Conservation (phyloP, 1,140 invertebrate species). For the Ganaspis sp. region DNA sequence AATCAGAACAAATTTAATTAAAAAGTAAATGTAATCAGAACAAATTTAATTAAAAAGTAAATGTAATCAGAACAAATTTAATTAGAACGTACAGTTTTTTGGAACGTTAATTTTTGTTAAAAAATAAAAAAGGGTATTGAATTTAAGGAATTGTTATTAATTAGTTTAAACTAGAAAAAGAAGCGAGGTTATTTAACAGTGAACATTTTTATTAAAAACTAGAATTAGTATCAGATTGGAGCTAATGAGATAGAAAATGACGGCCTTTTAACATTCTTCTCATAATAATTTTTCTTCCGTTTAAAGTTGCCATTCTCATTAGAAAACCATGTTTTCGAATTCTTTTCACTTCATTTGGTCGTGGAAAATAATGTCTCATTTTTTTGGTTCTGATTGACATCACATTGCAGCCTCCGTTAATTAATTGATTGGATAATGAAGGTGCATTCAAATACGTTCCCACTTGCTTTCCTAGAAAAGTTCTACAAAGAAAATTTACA, state of each 20-base stretch:
- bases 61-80: conserved; percentile 12
- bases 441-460: conserved; percentile 21
- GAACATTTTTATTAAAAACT: background rate
- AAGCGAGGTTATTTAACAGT: background rate
- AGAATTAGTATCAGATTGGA: conserved; percentile 30
- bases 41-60: conserved; percentile 1
- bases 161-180: background rate
- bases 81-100: background rate
- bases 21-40: conserved; percentile 32
- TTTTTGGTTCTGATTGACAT: conserved; percentile 71
- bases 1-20: conserved; percentile 32
- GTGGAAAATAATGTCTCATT: conserved; percentile 83
- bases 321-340: conserved; percentile 83
- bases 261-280: conserved; percentile 85
- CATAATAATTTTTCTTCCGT: conserved; percentile 83
- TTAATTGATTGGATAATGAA: conserved; percentile 9
- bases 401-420: conserved; percentile 50
- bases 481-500: background rate
- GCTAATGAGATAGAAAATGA: conserved; percentile 83
- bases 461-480: conserved; percentile 32
- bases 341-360: conserved; percentile 83
- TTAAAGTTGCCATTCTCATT: conserved; percentile 81
- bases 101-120: too few relatives aligned
- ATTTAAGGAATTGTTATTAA: too few relatives aligned
- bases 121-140: too few relatives aligned